These are phyloP conservation scores for Ara ararauna DNA, from an alignment of 2,797 vertebrate species.

Conservation along the genomic window DNA sequence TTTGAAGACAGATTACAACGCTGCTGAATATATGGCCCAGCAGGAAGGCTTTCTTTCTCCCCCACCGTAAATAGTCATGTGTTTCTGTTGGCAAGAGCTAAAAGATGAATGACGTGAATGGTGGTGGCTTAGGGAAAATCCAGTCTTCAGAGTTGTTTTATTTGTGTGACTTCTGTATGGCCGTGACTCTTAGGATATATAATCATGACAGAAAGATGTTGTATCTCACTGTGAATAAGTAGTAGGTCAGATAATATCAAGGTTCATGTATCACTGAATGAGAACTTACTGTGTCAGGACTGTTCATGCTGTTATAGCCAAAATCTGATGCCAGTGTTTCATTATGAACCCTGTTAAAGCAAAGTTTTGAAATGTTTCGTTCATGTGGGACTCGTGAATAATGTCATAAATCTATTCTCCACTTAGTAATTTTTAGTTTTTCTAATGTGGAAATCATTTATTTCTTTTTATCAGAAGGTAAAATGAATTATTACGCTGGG, in stretches of 20 bases:
- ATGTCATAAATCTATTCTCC: neutral
- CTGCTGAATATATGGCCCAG: neutral
- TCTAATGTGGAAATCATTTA: neutral
- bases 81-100: constrained; percentile 20
- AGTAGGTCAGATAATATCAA: constrained; percentile 38
- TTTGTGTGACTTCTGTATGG: constrained; percentile 34
- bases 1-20: constrained; percentile 36
- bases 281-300: neutral
- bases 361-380: neutral
- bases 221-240: constrained; percentile 7
- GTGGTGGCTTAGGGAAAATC: neutral
- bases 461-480: neutral
- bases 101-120: neutral
- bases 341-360: neutral
- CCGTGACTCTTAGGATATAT: neutral
- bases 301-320: neutral
- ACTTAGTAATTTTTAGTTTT: neutral
- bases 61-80: neutral
- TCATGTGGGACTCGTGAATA: neutral
- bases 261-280: neutral
- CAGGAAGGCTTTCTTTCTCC: constrained; percentile 9
- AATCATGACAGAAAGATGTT: neutral
- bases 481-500: neutral
- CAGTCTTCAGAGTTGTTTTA: neutral
- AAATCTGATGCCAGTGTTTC: constrained; percentile 8